Percentiles rank a stretch among this genome's conserved stretches.
phyloP scores from a whole-genome alignment of 1,140 invertebrate species.

The Drosophila athabasca region DNA sequence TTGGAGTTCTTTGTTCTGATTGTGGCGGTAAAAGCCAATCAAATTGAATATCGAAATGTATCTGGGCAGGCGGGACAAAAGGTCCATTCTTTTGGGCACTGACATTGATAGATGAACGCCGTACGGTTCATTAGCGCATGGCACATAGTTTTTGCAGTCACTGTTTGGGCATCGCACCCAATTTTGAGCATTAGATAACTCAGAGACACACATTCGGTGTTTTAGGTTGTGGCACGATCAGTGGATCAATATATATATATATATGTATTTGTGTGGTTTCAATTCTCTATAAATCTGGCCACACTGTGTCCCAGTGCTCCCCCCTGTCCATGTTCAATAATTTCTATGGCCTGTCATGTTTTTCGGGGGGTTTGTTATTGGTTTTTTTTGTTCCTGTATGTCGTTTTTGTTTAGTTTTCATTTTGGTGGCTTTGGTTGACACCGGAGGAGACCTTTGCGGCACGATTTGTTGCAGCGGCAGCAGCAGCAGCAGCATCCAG shows the following conservation, averaged over 20 bases:
- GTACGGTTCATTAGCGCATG: slow-evolving; percentile 68
- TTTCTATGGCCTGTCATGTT: slow-evolving; percentile 77
- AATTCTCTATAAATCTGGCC: not conserved
- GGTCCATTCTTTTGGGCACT: slow-evolving; percentile 57
- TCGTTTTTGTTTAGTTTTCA: slow-evolving; percentile 32
- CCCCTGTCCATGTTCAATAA: slow-evolving; percentile 61
- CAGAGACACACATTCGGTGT: slow-evolving; percentile 36
- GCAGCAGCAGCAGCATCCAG: slow-evolving; percentile 7
- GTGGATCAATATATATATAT: not conserved
- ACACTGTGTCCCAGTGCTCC: slow-evolving; percentile 21
- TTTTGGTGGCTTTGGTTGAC: slow-evolving; percentile 59
- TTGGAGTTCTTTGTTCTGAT: slow-evolving; percentile 56
- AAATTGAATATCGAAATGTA: slow-evolving; percentile 71
- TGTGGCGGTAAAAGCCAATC: slow-evolving; percentile 58
- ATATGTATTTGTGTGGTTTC: too few relatives aligned
- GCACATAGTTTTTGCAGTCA: slow-evolving; percentile 74
- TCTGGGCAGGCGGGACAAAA: slow-evolving; percentile 49
- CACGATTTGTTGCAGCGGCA: slow-evolving; percentile 78
- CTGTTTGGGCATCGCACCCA: slow-evolving; percentile 46
- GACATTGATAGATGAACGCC: slow-evolving; percentile 78
- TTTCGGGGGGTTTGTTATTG: slow-evolving; percentile 28
- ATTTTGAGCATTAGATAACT: slow-evolving; percentile 70
- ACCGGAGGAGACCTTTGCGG: slow-evolving; percentile 75
- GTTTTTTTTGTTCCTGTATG: slow-evolving; percentile 17
- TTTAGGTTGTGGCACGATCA: slow-evolving; percentile 8